Evolutionary conservation across 2,113 vertebrate species (phyloP).

Genomic region (Hirundichthys speculiger): DNA sequence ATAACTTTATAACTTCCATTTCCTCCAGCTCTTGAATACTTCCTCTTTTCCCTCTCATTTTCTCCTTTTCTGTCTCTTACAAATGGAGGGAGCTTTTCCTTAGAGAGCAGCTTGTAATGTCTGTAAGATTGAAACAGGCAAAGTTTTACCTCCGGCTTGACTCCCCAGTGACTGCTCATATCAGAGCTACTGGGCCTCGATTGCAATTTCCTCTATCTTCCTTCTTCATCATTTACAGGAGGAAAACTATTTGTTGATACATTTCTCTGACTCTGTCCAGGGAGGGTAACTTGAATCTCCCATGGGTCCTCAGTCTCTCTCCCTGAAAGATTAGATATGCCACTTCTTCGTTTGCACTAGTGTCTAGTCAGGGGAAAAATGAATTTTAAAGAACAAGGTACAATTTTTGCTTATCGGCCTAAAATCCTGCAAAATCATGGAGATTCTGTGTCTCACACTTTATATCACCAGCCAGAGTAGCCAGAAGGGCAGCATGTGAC

Average conservation of each 20-base stretch:
- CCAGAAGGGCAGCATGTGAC: not conserved
- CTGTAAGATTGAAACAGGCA: slow-evolving; percentile 62
- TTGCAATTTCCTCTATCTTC: slow-evolving; percentile 56
- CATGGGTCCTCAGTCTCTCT: slow-evolving; percentile 25
- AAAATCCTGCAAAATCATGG: not conserved
- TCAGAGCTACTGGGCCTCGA: slow-evolving; percentile 48
- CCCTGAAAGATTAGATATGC: slow-evolving; percentile 30
- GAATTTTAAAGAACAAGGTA: not conserved
- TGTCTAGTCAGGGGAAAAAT: slow-evolving; percentile 5
- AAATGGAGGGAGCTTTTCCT: slow-evolving; percentile 35
- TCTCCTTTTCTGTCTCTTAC: slow-evolving; percentile 8
- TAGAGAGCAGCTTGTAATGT: slow-evolving; percentile 53
- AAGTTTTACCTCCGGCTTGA: slow-evolving; percentile 52
- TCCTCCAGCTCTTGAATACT: slow-evolving; percentile 7
- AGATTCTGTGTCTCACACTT: not conserved
- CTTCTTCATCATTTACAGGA: slow-evolving; percentile 39
- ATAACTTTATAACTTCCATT: slow-evolving; percentile 2
- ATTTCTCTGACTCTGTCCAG: slow-evolving; percentile 46
- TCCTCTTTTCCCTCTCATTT: slow-evolving; percentile 7
- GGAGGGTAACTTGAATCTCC: slow-evolving; percentile 42
- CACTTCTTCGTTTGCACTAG: slow-evolving; percentile 15
- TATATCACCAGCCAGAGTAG: not conserved
- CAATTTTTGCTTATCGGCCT: not conserved
- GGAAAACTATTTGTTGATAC: slow-evolving; percentile 44
- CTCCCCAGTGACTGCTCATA: slow-evolving; percentile 50